Evolutionary conservation across 1,140 invertebrate genomes (phyloP).

Genomic region (Schlechtendalia chinensis): DNA sequence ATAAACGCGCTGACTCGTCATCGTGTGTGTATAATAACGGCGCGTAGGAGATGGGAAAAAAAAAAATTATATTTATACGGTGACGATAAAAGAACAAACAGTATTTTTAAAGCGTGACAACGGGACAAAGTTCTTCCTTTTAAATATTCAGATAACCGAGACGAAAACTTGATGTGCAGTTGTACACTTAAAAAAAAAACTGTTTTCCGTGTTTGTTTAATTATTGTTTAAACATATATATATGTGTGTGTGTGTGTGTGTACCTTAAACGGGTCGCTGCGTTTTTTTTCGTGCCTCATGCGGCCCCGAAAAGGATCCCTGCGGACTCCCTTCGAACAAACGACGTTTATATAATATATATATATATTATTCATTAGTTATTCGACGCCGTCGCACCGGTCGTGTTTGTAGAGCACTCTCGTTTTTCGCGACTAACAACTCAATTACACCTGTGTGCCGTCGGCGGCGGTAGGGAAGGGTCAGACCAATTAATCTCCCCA

Average conservation of each 20-base stretch:
- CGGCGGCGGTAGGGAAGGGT: background rate
- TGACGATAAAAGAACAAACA: background rate
- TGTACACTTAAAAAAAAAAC: background rate
- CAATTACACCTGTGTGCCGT: constrained; percentile 27
- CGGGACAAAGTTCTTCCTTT: background rate
- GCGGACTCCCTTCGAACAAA: background rate
- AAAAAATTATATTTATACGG: too few relatives aligned
- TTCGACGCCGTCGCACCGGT: background rate
- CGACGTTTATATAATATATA: background rate
- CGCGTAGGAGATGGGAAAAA: too few relatives aligned
- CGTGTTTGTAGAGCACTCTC: constrained; percentile 13
- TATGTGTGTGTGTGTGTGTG: too few relatives aligned
- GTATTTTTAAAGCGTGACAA: background rate
- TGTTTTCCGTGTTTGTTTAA: constrained; percentile 29
- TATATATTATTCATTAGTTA: constrained; percentile 24
- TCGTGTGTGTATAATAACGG: too few relatives aligned
- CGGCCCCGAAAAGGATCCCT: constrained; percentile 7
- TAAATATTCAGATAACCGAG: constrained; percentile 7
- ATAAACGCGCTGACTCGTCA: too few relatives aligned
- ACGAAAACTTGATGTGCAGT: background rate
- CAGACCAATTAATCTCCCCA: constrained; percentile 2
- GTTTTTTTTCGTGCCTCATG: background rate
- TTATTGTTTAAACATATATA: background rate
- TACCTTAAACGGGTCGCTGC: background rate
- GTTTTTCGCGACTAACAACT: constrained; percentile 34